Conservation (phyloP, 2,888 invertebrate species). For the Andrena marginata region DNA sequence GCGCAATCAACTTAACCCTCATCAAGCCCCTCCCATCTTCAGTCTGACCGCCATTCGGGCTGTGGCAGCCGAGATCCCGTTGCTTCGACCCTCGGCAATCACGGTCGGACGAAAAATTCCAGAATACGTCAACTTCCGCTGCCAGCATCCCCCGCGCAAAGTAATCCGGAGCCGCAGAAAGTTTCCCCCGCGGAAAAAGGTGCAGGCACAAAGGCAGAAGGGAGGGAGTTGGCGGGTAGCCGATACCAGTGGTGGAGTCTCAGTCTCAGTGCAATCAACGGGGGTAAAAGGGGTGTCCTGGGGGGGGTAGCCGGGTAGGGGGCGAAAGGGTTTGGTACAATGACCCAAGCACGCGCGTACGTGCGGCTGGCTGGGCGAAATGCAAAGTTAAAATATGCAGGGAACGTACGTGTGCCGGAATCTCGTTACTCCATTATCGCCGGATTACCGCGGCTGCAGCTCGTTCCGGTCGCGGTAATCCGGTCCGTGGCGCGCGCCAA, state of each 20-base stretch:
- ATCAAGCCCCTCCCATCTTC: not conserved
- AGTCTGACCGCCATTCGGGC: not conserved
- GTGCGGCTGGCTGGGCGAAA: slow-evolving; percentile 67
- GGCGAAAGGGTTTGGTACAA: slow-evolving; percentile 55
- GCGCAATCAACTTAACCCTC: not conserved
- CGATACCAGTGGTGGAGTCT: slow-evolving; percentile 13
- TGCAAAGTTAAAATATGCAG: slow-evolving; percentile 83
- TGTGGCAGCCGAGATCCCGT: too few relatives aligned
- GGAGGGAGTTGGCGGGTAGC: not conserved
- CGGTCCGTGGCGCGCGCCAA: slow-evolving; percentile 60
- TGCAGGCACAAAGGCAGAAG: not conserved
- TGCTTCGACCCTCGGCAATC: not conserved
- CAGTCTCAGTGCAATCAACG: slow-evolving; percentile 38
- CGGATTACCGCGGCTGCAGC: slow-evolving; percentile 81
- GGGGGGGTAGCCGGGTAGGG: not conserved
- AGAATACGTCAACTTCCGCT: not conserved
- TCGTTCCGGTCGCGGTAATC: slow-evolving; percentile 75
- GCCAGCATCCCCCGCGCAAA: not conserved
- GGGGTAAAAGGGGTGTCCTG: slow-evolving; percentile 37
- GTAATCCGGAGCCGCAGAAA: slow-evolving; percentile 3
- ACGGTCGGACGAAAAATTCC: not conserved
- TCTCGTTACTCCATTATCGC: slow-evolving; percentile 83
- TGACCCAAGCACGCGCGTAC: slow-evolving; percentile 49
- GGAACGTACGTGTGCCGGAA: slow-evolving; percentile 81
- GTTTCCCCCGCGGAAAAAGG: not conserved